Evolutionary conservation across 2,113 vertebrate species (phyloP).

Genomic region (Thryonomys swinderianus): DNA sequence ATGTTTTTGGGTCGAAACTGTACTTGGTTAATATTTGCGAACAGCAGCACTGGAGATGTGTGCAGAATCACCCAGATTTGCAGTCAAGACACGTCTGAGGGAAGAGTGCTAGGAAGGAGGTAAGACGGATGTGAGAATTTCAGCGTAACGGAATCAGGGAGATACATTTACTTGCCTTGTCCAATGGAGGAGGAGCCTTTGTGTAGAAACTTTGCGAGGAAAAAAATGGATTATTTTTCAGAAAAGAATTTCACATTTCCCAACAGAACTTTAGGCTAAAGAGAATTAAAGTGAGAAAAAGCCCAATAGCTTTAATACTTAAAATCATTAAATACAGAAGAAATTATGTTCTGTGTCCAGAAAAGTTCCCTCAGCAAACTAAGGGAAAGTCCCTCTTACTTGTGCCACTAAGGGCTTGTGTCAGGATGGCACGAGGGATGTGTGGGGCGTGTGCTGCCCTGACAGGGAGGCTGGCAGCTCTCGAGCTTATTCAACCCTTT

Average conservation of each 20-base stretch:
- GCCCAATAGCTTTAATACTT: neutral
- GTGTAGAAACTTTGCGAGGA: neutral
- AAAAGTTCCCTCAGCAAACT: neutral
- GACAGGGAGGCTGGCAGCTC: neutral
- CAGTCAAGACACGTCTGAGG: neutral
- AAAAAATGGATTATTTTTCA: neutral
- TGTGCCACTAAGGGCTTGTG: accelerated
- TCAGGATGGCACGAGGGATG: accelerated
- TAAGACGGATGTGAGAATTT: neutral
- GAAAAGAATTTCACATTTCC: neutral
- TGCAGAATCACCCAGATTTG: neutral
- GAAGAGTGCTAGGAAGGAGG: neutral
- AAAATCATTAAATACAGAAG: neutral
- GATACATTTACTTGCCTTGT: neutral
- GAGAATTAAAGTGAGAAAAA: neutral
- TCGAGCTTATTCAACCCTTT: neutral
- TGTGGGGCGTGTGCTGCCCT: accelerated
- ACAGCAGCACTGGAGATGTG: neutral
- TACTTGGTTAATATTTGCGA: neutral
- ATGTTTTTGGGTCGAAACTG: neutral
- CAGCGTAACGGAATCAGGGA: neutral
- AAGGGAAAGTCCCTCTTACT: neutral
- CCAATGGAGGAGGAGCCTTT: neutral
- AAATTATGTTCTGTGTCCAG: neutral
- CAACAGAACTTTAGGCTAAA: neutral